Base-by-base conservation (phyloP, 2,113 vertebrate genomes). In the Strix aluco region DNA sequence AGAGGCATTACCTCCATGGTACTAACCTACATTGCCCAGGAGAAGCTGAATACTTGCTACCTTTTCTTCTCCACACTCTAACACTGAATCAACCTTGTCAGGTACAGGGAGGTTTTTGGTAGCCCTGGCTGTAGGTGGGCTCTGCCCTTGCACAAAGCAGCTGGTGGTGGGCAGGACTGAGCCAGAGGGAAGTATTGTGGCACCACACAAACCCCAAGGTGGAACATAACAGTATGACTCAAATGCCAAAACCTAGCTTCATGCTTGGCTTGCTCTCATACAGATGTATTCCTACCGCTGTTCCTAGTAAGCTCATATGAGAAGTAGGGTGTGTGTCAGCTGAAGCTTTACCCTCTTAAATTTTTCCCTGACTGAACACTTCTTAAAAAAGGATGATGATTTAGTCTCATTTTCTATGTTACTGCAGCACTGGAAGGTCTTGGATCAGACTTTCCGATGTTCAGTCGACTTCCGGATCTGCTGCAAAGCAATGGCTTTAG, bases 401-500 rank as follows among this genome's bases (percentile, higher is more conserved):
- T 95, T 90, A 79, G 70, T 42, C 77, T 91, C 78, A 55, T 96
- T 94, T 95, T 92, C 71, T 49, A 18, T 65, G 47, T 72, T 95
- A 90, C 5, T 90, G 55, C 49, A 89, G 84, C 54, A 77, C 1
- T 84, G 72, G 70, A 88, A 95, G 51, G 66, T 97, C 89, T 89
- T 88, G 81, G 86, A 77, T 88, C 84, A 95, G 90, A 52, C 77
- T 92, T 94, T 40, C 13, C 52, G 34, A 67, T 90, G 70, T 87
- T 93, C 75, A 42, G 71, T 30, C 4, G 5, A 36, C 59, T 96
- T 85, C 77, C 65, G 80, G 74, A 85, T 92, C 55, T 92, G 71
- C 80, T 59, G 91, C 90, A 94, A 78, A 96, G 87, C 80, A 85
- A 88, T 89, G 86, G 92, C 93, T 93, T 96, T 85, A 96, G 91